phyloP scores from a whole-genome alignment of 2,888 invertebrate genomes.

The Harpalus rufipes region DNA sequence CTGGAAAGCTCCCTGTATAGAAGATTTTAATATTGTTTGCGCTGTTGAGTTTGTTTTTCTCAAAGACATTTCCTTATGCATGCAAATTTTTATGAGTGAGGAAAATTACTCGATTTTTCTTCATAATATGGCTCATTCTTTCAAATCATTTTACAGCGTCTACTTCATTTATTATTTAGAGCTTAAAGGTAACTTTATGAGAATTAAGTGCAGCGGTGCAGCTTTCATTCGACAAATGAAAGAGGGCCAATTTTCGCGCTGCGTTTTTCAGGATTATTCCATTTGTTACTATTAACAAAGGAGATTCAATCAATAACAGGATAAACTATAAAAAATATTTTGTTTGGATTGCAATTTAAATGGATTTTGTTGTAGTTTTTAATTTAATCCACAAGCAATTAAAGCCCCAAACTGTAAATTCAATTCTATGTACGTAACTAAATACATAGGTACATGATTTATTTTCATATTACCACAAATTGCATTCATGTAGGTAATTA shows the following conservation, averaged over 20 bases:
- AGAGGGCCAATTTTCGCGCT: neutral
- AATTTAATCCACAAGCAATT: neutral
- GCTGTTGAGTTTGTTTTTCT: constrained; percentile 48
- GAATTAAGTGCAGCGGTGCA: constrained; percentile 27
- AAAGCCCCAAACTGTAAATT: neutral
- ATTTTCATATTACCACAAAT: too few relatives aligned
- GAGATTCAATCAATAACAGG: constrained; percentile 24
- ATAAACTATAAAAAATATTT: constrained; percentile 25
- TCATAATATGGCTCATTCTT: constrained; percentile 60
- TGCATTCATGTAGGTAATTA: too few relatives aligned
- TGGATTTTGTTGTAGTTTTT: neutral
- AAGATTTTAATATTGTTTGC: constrained; percentile 52
- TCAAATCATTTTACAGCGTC: constrained; percentile 57
- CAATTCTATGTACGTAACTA: neutral
- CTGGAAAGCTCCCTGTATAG: neutral
- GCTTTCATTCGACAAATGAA: neutral
- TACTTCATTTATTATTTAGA: constrained; percentile 58
- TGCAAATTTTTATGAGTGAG: constrained; percentile 58
- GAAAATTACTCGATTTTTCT: constrained; percentile 60
- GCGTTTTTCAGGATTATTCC: constrained; percentile 25
- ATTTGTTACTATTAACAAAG: constrained; percentile 23
- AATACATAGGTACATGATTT: too few relatives aligned
- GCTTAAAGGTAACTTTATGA: constrained; percentile 45
- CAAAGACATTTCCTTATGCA: constrained; percentile 55
- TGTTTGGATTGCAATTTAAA: neutral